Conservation (phyloP, 1,140 invertebrate species). For the Bombus fervidus region DNA sequence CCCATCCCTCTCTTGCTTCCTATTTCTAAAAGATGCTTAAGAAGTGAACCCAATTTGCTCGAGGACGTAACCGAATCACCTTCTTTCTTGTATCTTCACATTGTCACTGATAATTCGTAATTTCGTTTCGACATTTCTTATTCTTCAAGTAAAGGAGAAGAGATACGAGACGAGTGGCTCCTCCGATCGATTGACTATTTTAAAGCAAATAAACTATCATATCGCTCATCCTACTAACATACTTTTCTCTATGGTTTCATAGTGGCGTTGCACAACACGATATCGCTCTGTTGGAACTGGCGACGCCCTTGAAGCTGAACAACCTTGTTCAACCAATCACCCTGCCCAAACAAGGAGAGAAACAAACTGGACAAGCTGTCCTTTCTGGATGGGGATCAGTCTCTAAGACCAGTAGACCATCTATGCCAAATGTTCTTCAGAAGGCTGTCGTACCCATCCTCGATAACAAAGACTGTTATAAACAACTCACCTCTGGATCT, state of each 20-base stretch:
- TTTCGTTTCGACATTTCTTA: neutral
- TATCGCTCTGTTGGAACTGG: constrained; percentile 85
- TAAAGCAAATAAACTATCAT: neutral
- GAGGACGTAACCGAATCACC: neutral
- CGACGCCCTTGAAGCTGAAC: constrained; percentile 82
- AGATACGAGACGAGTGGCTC: neutral
- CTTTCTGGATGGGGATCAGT: constrained; percentile 83
- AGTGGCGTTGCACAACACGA: constrained; percentile 84
- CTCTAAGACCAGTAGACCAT: constrained; percentile 38
- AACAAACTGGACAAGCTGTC: constrained; percentile 74
- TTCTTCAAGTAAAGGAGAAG: neutral
- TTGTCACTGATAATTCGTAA: neutral
- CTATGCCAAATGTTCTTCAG: constrained; percentile 65
- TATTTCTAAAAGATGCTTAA: neutral
- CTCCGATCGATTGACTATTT: neutral
- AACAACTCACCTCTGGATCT: constrained; percentile 7
- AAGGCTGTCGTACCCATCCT: constrained; percentile 69
- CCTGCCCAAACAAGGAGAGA: constrained; percentile 77
- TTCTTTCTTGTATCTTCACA: neutral
- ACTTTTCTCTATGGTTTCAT: constrained; percentile 36
- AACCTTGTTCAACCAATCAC: constrained; percentile 81
- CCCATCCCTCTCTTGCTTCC: neutral
- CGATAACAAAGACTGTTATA: constrained; percentile 30
- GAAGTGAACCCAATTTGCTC: neutral
- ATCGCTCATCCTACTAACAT: neutral